Evolutionary conservation across 2,113 vertebrate species (phyloP), one percentile per base, ranked within the genome.

Genomic region (Bungarus multicinctus): DNA sequence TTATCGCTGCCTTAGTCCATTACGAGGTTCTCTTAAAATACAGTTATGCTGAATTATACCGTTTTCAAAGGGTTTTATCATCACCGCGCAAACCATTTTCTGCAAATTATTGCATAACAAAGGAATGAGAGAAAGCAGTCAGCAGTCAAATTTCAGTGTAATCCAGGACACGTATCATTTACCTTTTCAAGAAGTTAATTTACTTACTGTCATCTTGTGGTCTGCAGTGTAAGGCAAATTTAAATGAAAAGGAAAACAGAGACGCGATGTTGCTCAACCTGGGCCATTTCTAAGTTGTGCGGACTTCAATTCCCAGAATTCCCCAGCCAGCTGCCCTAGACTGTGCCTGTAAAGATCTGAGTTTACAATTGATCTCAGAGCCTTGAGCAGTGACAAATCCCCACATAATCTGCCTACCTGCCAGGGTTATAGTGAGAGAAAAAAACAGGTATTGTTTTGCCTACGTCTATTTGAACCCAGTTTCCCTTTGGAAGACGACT

Each of bases 101-200:
- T 91, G 90, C 88, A 92, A 91, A 95, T 95, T 95, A 95, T 95
- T 94, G 91, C 14, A 90, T 47, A 93, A 94, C 91, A 96, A 88
- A 95, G 64, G 60, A 86, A 89, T 85, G 25, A 45, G 94, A 39
- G 25, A 50, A 86, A 86, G 81, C 23, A 93, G 86, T 87, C 92
- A 89, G 94, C 87, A 86, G 92, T 93, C 93, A 89, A 69, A 93
- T 95, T 91, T 87, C 25, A 90, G 60, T 87, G 54, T 91, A 93
- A 95, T 94, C 94, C 92, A 95, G 93, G 94, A 95, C 93, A 95
- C 95, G 93, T 74, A 89, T 87, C 89, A 91, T 95, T 60, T 95
- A 95, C 93, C 87, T 50, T 88, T 86, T 95, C 89, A 94, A 95
- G 93, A 94, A 94, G 92, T 88, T 74, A 93, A 93, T 94, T 94